A percentile compares a stretch with the other conserved stretches of the same genome.
These are phyloP conservation scores for Aix galericulata DNA, from an alignment of 2,113 vertebrate genomes.

Conservation along the genomic window DNA sequence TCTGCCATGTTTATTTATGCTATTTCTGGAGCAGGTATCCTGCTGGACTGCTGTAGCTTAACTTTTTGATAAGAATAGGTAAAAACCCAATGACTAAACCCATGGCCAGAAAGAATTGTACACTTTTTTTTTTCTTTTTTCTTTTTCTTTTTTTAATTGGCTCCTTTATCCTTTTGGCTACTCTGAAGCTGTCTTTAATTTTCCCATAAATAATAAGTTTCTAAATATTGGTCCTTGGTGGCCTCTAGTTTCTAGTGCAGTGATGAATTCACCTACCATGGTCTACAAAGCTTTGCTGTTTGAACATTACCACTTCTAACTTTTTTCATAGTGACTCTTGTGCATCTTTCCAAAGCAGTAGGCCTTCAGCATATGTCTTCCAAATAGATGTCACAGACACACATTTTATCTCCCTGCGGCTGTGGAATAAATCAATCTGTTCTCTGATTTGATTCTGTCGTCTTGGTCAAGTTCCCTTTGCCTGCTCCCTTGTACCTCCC, in stretches of 20 bases:
- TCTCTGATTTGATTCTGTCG: background rate
- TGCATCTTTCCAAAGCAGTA: background rate
- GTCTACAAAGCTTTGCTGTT: background rate
- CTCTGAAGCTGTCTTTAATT: background rate
- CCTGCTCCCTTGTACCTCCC: background rate
- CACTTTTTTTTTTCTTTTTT: background rate
- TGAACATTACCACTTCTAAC: background rate
- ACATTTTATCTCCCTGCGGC: background rate
- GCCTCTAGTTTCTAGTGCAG: background rate
- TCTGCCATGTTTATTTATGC: background rate
- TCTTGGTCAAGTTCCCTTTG: constrained; percentile 3
- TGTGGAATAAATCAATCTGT: constrained; percentile 17
- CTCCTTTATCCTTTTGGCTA: background rate
- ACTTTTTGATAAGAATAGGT: background rate
- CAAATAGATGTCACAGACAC: background rate
- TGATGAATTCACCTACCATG: background rate
- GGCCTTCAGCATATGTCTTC: background rate
- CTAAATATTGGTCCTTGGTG: background rate
- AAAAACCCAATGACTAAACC: background rate
- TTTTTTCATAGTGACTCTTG: background rate
- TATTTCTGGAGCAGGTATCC: background rate
- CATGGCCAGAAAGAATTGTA: background rate
- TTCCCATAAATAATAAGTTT: background rate
- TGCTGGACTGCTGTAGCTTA: background rate
- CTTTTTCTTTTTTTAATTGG: background rate